phyloP scores from a whole-genome alignment of 2,888 invertebrate genomes.

The Eurytoma californica region DNA sequence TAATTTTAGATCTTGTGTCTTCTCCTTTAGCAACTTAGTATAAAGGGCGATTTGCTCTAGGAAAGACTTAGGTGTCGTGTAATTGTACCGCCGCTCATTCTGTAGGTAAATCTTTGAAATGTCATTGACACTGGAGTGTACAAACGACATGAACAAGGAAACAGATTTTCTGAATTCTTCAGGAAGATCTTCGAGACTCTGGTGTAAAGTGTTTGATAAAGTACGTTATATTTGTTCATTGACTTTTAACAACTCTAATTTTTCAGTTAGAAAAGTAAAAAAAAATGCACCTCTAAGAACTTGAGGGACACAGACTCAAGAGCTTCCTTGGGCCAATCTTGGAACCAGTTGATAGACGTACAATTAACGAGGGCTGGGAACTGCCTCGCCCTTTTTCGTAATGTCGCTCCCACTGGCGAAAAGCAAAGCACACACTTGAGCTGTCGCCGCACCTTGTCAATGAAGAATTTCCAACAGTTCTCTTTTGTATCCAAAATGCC shows the following conservation, averaged over 20 bases:
- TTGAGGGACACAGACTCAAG: conserved; percentile 90
- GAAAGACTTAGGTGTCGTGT: conserved; percentile 97
- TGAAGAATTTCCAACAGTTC: conserved; percentile 97
- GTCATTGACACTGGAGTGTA: conserved; percentile 91
- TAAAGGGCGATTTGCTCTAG: conserved; percentile 93
- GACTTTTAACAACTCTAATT: neutral
- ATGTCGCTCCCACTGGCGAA: conserved; percentile 93
- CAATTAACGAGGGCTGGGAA: conserved; percentile 96
- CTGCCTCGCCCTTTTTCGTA: conserved; percentile 90
- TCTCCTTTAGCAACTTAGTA: conserved; percentile 82
- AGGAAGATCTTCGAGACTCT: conserved; percentile 78
- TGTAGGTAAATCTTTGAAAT: conserved; percentile 87
- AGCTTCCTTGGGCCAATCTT: conserved; percentile 96
- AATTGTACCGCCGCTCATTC: conserved; percentile 94
- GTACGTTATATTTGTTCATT: neutral
- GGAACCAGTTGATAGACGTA: conserved; percentile 96
- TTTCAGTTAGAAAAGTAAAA: neutral
- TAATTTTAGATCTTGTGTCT: conserved; percentile 82
- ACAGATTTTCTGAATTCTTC: conserved; percentile 76
- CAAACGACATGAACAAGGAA: conserved; percentile 92
- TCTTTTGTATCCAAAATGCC: conserved; percentile 91
- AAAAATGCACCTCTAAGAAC: conserved; percentile 82
- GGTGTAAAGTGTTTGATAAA: conserved; percentile 37
- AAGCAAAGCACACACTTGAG: conserved; percentile 92
- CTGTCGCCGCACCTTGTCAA: conserved; percentile 89